Evolutionary conservation across 2,888 invertebrate genomes (phyloP), one percentile per base, ranked within the genome.

Genomic region (Hemaris fuciformis): DNA sequence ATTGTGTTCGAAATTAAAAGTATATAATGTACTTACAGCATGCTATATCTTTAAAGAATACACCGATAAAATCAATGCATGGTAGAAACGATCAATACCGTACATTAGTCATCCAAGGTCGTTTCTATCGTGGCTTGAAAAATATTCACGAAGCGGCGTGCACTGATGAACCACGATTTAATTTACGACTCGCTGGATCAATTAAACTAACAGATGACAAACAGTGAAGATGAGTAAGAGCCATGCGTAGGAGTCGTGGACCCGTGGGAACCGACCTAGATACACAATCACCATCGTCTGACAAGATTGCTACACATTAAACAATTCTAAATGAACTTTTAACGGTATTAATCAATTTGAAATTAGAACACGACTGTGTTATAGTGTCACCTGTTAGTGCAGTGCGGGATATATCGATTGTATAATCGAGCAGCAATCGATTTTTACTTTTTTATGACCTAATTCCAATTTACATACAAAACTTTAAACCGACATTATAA

Each of bases 171-270:
- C 84, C 75, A 87, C 88, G 88, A 90, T 91, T 91, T 88, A 89
- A 91, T 91, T 89, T 83, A 85, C 79, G 79, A 84, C 82, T 87
- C 81, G 79, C 77, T 79, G 78, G 87, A 88, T 89, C 91, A 91
- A 91, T 91, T 91, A 90, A 83, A 81, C 76, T 76, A 79, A 81
- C 88, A 88, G 85, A 91, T 90, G 91, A 90, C 89, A 87, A 86
- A 84, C 79, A 77, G 73, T 80, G 78, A 66, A 66, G 71, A 74
- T 88, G 91, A 91, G 84, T 91, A 89, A 91, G 75, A 69, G 63
- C 66, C 77, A 74, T 74, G 88, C 88, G 91, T 88, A 84, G 90
- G 88, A 82, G 85, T 80, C 78, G 81, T 80, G 79, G 73, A 63
- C 71, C 75, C 88, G 89, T 90, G 89, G 87, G 89, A 90, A 88